Percentiles rank a stretch among this genome's conserved stretches.
Evolutionary conservation across 1,140 invertebrate genomes (phyloP).

Genomic region (Heliconius melpomene): DNA sequence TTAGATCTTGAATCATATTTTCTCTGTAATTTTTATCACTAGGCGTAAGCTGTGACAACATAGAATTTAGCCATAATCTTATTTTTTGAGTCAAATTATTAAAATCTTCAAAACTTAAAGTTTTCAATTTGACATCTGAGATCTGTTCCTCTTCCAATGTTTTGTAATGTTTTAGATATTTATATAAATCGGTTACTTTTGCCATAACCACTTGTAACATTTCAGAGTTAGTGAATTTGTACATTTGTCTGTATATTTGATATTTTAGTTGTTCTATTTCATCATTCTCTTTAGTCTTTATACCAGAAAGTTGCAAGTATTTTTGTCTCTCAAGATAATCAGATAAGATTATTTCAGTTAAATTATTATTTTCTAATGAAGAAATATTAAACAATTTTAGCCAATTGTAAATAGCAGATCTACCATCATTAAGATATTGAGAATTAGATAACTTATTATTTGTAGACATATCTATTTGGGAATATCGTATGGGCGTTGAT

Average conservation of each 20-base stretch:
- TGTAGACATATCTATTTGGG: not conserved
- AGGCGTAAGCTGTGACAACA: not conserved
- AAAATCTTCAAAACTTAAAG: not conserved
- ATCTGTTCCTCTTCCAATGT: not conserved
- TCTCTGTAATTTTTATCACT: not conserved
- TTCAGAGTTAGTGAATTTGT: constrained; percentile 8
- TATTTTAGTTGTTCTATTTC: constrained; percentile 37
- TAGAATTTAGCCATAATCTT: constrained; percentile 11
- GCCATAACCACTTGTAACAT: not conserved
- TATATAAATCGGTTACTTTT: constrained; percentile 10
- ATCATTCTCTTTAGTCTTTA: constrained; percentile 1
- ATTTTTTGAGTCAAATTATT: constrained; percentile 8
- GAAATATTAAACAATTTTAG: constrained; percentile 16
- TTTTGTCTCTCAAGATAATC: constrained; percentile 35
- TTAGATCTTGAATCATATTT: constrained; percentile 17
- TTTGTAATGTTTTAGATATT: not conserved
- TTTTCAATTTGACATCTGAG: not conserved
- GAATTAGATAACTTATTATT: not conserved
- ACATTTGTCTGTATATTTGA: constrained; percentile 34
- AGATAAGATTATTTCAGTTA: constrained; percentile 13
- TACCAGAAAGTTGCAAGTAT: constrained; percentile 32
- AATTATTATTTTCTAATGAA: not conserved
- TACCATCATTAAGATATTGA: constrained; percentile 15
- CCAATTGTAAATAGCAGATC: constrained; percentile 18
- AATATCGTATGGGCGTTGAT: not conserved